phyloP scores from a whole-genome alignment of 2,113 vertebrate species.

The Montifringilla adamsi region DNA sequence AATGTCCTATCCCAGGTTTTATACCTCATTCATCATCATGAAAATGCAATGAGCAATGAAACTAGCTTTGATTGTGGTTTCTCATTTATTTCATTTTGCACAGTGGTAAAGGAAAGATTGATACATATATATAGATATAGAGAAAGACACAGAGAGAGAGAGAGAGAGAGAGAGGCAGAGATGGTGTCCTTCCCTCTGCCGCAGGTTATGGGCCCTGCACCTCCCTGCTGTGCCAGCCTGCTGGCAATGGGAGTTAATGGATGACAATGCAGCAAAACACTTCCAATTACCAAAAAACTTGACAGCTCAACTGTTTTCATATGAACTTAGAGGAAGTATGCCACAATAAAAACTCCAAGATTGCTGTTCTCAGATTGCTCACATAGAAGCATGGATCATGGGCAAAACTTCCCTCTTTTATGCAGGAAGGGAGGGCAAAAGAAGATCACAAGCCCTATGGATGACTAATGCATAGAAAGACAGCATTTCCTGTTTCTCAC shows the following conservation, averaged over 20 bases:
- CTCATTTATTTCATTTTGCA: constrained; percentile 1
- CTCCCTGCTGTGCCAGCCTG: not conserved
- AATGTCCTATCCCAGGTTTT: not conserved
- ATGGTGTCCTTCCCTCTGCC: not conserved
- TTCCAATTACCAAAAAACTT: not conserved
- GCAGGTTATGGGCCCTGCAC: not conserved
- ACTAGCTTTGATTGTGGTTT: not conserved
- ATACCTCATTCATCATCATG: not conserved
- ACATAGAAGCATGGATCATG: rapidly evolving
- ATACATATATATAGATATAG: not conserved
- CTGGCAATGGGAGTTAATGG: not conserved
- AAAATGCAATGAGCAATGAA: not conserved
- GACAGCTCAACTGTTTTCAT: not conserved
- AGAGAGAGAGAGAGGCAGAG: not conserved
- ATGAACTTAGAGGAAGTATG: not conserved
- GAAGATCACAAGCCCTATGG: not conserved
- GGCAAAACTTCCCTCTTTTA: not conserved
- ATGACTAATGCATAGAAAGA: not conserved
- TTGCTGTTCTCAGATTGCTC: not conserved
- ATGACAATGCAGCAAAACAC: not conserved
- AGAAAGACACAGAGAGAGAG: rapidly evolving
- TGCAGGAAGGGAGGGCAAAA: not conserved
- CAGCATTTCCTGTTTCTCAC: not conserved
- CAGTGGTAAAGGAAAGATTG: not conserved
- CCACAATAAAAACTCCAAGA: not conserved